These are phyloP conservation scores for Pseudococcus jackbeardsleyi DNA, from an alignment of 2,888 invertebrate species.

Conservation along the genomic window DNA sequence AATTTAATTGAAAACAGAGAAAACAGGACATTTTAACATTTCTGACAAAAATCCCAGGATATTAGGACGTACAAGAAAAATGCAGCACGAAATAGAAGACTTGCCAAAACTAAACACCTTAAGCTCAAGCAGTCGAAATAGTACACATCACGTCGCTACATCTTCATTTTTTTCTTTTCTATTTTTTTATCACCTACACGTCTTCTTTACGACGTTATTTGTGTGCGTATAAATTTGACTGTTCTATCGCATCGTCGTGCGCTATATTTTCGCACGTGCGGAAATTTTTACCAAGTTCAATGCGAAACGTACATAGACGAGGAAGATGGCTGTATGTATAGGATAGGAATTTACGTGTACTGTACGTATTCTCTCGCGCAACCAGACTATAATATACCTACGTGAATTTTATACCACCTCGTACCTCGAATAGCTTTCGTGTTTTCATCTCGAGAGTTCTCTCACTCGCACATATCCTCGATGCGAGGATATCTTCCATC, in stretches of 20 bases:
- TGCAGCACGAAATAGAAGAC: no score
- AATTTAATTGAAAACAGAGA: no score
- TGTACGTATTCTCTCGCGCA: background rate
- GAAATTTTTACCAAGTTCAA: conserved; percentile 4
- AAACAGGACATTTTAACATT: no score
- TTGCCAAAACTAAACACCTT: no score
- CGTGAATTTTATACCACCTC: background rate
- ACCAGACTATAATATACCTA: background rate
- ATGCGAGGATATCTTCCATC: background rate
- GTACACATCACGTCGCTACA: background rate
- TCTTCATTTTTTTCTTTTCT: background rate
- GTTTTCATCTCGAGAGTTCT: background rate
- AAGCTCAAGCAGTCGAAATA: background rate
- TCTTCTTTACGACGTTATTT: background rate
- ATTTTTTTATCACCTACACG: background rate
- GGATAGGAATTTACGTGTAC: background rate
- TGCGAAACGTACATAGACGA: background rate
- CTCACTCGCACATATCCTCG: background rate
- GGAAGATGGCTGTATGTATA: background rate
- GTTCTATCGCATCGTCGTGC: background rate
- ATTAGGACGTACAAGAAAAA: no score
- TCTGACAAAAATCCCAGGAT: no score
- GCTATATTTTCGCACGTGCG: background rate
- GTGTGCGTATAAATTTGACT: no score
- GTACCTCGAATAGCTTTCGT: background rate